phyloP scores from a whole-genome alignment of 2,797 vertebrate species.

The Liparis tanakae region DNA sequence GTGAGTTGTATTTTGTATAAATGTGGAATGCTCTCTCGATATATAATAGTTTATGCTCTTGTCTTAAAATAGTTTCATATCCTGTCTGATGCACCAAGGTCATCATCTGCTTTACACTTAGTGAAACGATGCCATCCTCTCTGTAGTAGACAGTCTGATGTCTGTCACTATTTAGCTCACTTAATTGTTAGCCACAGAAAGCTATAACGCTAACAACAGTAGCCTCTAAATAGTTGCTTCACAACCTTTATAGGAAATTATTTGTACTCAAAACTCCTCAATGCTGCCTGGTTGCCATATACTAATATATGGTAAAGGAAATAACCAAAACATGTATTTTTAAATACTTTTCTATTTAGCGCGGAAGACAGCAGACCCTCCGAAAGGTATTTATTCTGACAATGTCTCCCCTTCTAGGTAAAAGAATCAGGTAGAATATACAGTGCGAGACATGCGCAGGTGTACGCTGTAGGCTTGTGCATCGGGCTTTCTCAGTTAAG shows the following conservation, averaged over 20 bases:
- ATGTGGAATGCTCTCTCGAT: conserved; percentile 47
- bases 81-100: conserved; percentile 27
- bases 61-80: conserved; percentile 33
- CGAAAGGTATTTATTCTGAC: conserved; percentile 23
- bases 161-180: conserved; percentile 25
- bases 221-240: conserved; percentile 48
- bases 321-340: conserved; percentile 47
- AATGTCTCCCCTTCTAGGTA: conserved; percentile 20
- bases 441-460: neutral
- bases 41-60: conserved; percentile 51
- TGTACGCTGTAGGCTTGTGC: conserved; percentile 24
- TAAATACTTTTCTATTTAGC: conserved; percentile 42
- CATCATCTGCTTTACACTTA: conserved; percentile 29
- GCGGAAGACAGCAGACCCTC: conserved; percentile 16
- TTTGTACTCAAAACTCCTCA: conserved; percentile 34
- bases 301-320: conserved; percentile 32
- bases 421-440: conserved; percentile 17
- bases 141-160: conserved; percentile 2
- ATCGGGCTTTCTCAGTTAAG: conserved; percentile 17
- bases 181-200: conserved; percentile 30
- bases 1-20: conserved; percentile 41
- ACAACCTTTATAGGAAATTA: conserved; percentile 35
- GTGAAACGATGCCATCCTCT: conserved; percentile 27
- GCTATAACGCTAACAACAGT: conserved; percentile 34
- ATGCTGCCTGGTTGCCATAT: conserved; percentile 37